Percentiles rank a stretch among this genome's conserved stretches.
These are phyloP conservation scores for Archips xylosteana DNA, from an alignment of 2,888 invertebrate species.

Conservation along the genomic window DNA sequence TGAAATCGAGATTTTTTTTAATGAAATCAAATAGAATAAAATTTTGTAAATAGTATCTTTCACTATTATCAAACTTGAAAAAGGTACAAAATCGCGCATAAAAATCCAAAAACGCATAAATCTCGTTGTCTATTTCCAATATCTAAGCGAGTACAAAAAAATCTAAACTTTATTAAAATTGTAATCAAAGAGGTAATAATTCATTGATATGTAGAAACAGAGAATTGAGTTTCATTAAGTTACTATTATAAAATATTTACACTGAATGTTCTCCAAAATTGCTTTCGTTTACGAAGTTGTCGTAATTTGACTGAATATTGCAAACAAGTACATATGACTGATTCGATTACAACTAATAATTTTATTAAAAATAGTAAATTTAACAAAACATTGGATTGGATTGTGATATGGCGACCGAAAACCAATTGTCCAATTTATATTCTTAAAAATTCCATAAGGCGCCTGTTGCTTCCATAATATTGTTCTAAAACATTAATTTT, in stretches of 20 bases:
- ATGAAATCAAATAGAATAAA: no score
- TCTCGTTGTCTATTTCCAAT: slow-evolving; percentile 29
- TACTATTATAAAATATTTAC: background rate
- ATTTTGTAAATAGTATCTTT: background rate
- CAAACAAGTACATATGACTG: slow-evolving; percentile 35
- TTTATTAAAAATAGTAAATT: slow-evolving; percentile 26
- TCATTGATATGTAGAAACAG: slow-evolving; percentile 74
- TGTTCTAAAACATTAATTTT: no score
- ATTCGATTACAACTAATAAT: slow-evolving; percentile 45
- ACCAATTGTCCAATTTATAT: no score
- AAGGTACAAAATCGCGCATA: background rate
- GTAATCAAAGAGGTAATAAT: slow-evolving; percentile 54
- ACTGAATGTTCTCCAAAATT: slow-evolving; percentile 52
- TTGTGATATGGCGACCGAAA: no score
- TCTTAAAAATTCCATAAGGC: no score
- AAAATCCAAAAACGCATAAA: slow-evolving; percentile 11
- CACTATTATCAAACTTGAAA: background rate
- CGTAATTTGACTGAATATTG: slow-evolving; percentile 47
- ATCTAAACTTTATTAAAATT: slow-evolving; percentile 44
- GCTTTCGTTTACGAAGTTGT: slow-evolving; percentile 57
- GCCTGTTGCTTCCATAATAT: no score
- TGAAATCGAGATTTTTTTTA: background rate
- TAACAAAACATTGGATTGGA: no score
- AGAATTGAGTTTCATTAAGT: slow-evolving; percentile 33
- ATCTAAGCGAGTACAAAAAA: slow-evolving; percentile 11